phyloP scores from a whole-genome alignment of 1,140 invertebrate genomes.

The Solen grandis region DNA sequence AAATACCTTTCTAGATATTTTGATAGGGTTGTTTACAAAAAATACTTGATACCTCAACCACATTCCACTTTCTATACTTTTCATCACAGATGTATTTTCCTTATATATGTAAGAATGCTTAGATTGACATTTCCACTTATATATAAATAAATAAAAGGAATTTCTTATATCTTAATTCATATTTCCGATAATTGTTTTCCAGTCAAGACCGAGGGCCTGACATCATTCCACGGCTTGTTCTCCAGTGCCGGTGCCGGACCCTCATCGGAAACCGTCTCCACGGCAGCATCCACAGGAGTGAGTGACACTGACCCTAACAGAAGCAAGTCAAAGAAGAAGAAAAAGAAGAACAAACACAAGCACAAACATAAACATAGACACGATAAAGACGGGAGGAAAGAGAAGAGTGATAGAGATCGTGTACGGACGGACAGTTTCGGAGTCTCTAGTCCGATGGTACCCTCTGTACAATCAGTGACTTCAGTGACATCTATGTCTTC shows the following conservation, averaged over 20 bases:
- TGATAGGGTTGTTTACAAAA: too few relatives aligned
- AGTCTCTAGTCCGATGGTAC: conserved; percentile 54
- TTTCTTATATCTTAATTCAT: too few relatives aligned
- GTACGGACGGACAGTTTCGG: conserved; percentile 56
- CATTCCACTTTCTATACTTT: too few relatives aligned
- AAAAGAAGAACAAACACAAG: conserved; percentile 83
- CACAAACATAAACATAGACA: conserved; percentile 81
- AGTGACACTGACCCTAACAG: not conserved
- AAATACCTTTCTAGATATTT: too few relatives aligned
- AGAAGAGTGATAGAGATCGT: conserved; percentile 56
- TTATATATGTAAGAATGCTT: too few relatives aligned
- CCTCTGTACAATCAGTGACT: conserved; percentile 39
- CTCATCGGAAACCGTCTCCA: not conserved
- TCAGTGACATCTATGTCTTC: conserved; percentile 53
- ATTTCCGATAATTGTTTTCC: too few relatives aligned
- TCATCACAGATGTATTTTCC: too few relatives aligned
- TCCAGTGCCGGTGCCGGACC: not conserved
- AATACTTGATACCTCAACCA: too few relatives aligned
- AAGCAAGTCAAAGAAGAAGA: conserved; percentile 82
- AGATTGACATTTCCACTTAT: too few relatives aligned
- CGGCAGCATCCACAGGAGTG: not conserved
- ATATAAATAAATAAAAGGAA: too few relatives aligned
- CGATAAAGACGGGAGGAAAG: conserved; percentile 72
- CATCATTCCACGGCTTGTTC: conserved; percentile 61
- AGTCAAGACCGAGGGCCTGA: conserved; percentile 33